These are phyloP conservation scores for Zophobas morio DNA, from an alignment of 1,140 invertebrate species.

Conservation along the genomic window DNA sequence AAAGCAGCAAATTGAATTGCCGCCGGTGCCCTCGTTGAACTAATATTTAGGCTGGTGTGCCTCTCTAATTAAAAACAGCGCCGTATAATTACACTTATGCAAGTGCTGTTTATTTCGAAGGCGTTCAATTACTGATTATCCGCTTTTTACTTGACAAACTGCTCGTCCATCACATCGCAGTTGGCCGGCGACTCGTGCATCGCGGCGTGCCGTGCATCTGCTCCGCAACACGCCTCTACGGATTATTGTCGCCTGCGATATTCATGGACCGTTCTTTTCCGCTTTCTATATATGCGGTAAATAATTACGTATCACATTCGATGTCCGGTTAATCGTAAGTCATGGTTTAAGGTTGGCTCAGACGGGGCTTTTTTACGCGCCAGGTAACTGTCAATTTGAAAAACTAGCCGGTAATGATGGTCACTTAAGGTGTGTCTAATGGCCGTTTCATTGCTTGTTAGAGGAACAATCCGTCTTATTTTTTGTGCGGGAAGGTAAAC, in stretches of 20 bases:
- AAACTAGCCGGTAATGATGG: not conserved
- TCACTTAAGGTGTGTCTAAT: conserved; percentile 1
- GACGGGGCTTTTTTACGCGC: not conserved
- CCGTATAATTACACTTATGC: conserved; percentile 34
- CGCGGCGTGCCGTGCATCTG: conserved; percentile 6
- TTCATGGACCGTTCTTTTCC: conserved; percentile 8
- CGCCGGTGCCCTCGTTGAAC: conserved; percentile 6
- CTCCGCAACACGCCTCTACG: not conserved
- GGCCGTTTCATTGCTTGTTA: not conserved
- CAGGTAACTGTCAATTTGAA: not conserved
- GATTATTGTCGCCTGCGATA: not conserved
- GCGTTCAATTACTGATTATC: conserved; percentile 34
- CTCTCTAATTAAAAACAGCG: conserved; percentile 38
- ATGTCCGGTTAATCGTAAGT: not conserved
- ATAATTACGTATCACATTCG: conserved; percentile 7
- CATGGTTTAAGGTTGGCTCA: not conserved
- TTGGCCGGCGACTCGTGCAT: not conserved
- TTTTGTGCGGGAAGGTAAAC: not conserved
- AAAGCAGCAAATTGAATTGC: conserved; percentile 12
- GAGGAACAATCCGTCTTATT: not conserved
- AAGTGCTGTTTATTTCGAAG: conserved; percentile 23
- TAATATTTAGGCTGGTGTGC: conserved; percentile 7
- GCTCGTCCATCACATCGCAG: conserved; percentile 20
- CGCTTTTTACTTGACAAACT: conserved; percentile 18
- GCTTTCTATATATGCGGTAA: conserved; percentile 4